These are phyloP conservation scores for Eulemur coronatus DNA, from an alignment of 2,797 vertebrate species.

Conservation along the genomic window DNA sequence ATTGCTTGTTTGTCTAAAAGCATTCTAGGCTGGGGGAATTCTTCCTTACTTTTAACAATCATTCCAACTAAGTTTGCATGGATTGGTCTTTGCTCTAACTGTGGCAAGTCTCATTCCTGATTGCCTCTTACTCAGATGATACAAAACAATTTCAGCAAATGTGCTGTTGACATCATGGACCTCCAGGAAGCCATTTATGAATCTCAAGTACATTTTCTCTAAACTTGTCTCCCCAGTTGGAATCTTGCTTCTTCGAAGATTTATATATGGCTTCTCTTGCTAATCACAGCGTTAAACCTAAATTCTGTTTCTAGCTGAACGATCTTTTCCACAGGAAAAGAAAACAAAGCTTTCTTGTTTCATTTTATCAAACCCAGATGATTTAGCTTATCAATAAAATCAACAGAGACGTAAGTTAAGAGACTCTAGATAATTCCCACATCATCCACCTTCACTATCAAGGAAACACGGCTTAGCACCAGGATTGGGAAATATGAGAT, in stretches of 20 bases:
- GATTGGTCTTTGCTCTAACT: background rate
- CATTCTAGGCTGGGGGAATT: background rate
- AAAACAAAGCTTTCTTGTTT: background rate
- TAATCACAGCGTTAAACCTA: background rate
- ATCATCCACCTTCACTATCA: background rate
- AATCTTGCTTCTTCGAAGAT: background rate
- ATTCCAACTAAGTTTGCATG: background rate
- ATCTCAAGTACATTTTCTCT: background rate
- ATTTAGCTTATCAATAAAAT: background rate
- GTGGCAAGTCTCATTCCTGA: background rate
- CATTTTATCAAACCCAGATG: slow-evolving; percentile 27
- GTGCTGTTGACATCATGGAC: background rate
- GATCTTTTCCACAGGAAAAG: background rate
- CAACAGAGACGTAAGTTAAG: background rate
- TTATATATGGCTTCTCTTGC: background rate
- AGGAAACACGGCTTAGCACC: background rate
- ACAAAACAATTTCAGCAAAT: background rate
- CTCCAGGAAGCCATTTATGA: background rate
- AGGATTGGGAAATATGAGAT: background rate
- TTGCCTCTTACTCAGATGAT: background rate
- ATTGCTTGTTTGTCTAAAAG: background rate
- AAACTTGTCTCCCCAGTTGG: background rate
- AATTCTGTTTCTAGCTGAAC: background rate
- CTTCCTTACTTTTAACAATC: background rate
- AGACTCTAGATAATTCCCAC: background rate